Evolutionary conservation across 2,797 vertebrate species (phyloP), one percentile per base, ranked within the genome.

Genomic region (Platalea minor): DNA sequence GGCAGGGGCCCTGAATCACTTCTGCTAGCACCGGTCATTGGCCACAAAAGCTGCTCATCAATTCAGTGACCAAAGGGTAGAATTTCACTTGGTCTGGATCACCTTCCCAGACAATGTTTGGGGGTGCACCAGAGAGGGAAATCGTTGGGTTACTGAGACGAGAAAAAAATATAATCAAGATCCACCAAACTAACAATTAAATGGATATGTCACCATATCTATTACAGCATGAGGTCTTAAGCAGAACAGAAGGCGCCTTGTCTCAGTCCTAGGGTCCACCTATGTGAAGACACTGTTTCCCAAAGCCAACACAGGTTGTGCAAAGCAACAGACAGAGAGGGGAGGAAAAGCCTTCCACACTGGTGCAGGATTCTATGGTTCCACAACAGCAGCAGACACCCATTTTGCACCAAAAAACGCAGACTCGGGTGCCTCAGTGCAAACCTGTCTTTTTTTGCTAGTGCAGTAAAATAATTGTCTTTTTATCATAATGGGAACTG

Each of bases 91-190:
- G 12, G 33, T 50, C 37, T 74, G 35, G 13, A 45, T 41, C n/a
- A 20, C 11, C 56, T 91, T 69, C 19, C 17, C 5, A 1, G 9
- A 19, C 8, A 29, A n/a, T 11, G 4, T 51, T 23, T 39, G 19
- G 3, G 43, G 7, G 7, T 41, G 18, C 8, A 41, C 16, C 1
- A 1, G 7, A 18, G 17, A 88, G 2, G 4, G 11, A 60, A 77
- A 43, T 11, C 41, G 3, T 31, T 67, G 17, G 5, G 20, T 78
- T 74, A 54, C 12, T 57, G 24, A 82, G 35, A 79, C 5, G 9
- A 85, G 35, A 70, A 59, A 82, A 82, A 82, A 83, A 59, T 23
- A 21, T 2, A 41, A 65, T 24, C 29, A 57, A 79, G 19, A 37
- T 23, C 79, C 50, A 79, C 13, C 24, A 50, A 84, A 33, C 17